Evolutionary conservation across 2,113 vertebrate species (phyloP), one percentile per base, ranked within the genome.

Genomic region (Mixornis gularis): DNA sequence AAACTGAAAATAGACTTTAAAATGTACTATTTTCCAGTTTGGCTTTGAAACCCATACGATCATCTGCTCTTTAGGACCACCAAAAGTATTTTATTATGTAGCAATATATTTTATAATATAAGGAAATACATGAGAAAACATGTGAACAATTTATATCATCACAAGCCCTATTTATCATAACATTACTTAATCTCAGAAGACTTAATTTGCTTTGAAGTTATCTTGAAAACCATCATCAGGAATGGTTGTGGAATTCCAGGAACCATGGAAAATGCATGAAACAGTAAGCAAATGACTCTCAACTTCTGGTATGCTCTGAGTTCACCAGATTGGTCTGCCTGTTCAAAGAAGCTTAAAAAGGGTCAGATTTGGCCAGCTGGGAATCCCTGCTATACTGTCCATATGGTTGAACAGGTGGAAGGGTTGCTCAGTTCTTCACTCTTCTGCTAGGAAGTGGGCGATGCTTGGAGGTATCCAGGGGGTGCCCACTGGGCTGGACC

Each of bases 381-480:
- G 62, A 95, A 85, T 83, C 88, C 71, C 77, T 90, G 62, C 70
- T 78, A 22, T 53, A 68, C 38, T 49, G 32, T 25, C 80, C 78
- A 43, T 90, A 78, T 88, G 80, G 48, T 92, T 79, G 52, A 90
- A 60, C 78, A 93, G 72, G 86, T 83, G 92, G 77, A 65, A 90
- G 36, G 14, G 29, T 34, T 65, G 44, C 49, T 95, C 65, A 40
- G 40, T 27, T 78, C 79, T 88, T 92, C 27, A 8, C 40, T 88
- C 12, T 49, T 79, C n/a, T 88, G 55, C 58, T 60, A 76, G 49
- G 27, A 92, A n/a, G 49, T 58, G 38, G 41, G 38, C 2, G 2
- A 52, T 72, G 46, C 59, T 90, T 71, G 38, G 41, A 88, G 65
- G 7, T 58, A 30, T 10, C 48, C 21, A 11, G 3, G 7, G 30